Base-by-base conservation (phyloP, 2,797 vertebrate genomes). In the Sebastes taczanowskii region DNA sequence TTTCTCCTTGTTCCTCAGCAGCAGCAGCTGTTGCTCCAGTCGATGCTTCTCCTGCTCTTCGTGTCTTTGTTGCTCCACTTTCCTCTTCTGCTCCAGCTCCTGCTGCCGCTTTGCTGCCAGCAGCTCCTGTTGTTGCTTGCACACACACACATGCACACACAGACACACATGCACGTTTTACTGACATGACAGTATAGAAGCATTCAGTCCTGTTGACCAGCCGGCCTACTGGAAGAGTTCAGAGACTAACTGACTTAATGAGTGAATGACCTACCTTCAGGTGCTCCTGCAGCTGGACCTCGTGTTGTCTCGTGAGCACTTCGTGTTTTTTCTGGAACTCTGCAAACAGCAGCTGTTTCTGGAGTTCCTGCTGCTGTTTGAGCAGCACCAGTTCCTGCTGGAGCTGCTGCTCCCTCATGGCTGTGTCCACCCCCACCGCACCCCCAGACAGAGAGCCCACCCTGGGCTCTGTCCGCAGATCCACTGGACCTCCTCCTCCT, bases 241-340 rank as follows among this genome's bases (percentile, higher is more conserved):
- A 27, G 8, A 10, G 5, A 34, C 49, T 18, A 2, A 49, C 6
- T 46, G 16, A 18, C 42, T 46, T 18, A 18, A 4, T 9, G 53
- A 25, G 53, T 22, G 30, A 30, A 5, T 59, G 13, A 53, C 67
- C 11, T 92, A 98, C 98, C 97, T 98, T 98, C 81, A 99, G 95
- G 93, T 99, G 98, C 70, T 98, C 97, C 94, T 99, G 98, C 74
- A 99, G 95, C 94, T 99, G 98, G 68, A 97, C 97, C 84, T 99
- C 97, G 4, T 99, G 98, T 89, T 99, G 97, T 77, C 98, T 95
- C 0, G 97, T 98, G 73, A 99, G 95, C 74, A 98, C 97, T 88
- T 98, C 98, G 0, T 99, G 98, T 93, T 99, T 98, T 76, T 99
- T 99, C 96, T 98, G 98, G 93, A 99, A 99, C 95, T 99, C 98